A percentile compares a stretch with the other conserved stretches of the same genome.
Conservation (phyloP, 2,888 invertebrate species). For the Colostygia pectinataria region DNA sequence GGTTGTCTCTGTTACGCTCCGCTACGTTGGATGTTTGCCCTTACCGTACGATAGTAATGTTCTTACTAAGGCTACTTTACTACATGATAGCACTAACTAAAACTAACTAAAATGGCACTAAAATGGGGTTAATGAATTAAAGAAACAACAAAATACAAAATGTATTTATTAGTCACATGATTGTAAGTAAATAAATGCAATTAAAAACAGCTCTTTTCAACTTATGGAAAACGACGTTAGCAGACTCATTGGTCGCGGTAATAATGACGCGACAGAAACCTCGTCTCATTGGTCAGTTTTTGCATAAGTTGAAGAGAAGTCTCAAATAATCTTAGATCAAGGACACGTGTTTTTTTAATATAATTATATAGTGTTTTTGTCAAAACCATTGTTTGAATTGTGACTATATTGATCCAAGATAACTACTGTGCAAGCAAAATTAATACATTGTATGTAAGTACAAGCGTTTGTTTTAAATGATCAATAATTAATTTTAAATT, state of each 20-base stretch:
- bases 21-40: no score
- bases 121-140: conserved; percentile 29
- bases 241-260: conserved; percentile 10
- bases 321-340: conserved; percentile 4
- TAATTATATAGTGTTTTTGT: not conserved
- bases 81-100: conserved; percentile 11
- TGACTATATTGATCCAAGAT: conserved; percentile 2
- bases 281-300: conserved; percentile 11
- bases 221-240: conserved; percentile 1
- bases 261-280: conserved; percentile 2
- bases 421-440: not conserved
- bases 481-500: not conserved
- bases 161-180: no score
- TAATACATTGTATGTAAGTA: no score
- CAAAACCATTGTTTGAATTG: no score
- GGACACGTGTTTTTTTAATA: no score
- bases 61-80: no score
- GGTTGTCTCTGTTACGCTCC: no score
- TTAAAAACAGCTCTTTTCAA: conserved; percentile 11
- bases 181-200: conserved; percentile 19
- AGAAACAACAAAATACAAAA: no score
- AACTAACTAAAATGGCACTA: conserved; percentile 1
- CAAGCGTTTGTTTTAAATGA: not conserved
- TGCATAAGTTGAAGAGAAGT: conserved; percentile 4
- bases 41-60: no score